These are phyloP conservation scores for Heliothis subflexa DNA, from an alignment of 1,140 invertebrate species.

Conservation along the genomic window DNA sequence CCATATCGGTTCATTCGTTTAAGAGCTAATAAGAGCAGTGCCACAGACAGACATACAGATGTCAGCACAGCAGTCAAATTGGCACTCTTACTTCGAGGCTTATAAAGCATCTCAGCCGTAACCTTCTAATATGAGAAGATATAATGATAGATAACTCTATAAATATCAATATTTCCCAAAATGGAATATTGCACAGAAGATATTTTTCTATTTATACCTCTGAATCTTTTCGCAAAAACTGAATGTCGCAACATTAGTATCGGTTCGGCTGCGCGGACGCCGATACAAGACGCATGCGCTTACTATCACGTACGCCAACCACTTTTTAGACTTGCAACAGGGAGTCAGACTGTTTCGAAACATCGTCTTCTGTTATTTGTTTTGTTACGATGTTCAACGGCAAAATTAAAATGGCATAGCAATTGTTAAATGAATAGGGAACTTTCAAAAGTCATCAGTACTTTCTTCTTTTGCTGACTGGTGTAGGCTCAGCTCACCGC, in stretches of 20 bases:
- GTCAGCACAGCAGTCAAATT: too few species aligned
- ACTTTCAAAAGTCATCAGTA: not conserved
- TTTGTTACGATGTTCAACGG: not conserved
- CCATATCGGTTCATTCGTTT: too few species aligned
- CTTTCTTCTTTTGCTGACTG: not conserved
- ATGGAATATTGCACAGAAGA: not conserved
- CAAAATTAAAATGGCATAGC: too few species aligned
- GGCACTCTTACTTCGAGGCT: too few species aligned
- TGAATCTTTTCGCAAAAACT: not conserved
- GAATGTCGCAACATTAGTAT: constrained; percentile 7
- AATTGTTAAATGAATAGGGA: too few species aligned
- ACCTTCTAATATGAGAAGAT: too few species aligned
- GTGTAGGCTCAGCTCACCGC: too few species aligned
- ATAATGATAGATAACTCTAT: too few species aligned
- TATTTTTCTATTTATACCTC: not conserved
- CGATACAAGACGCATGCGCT: not conserved
- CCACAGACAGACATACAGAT: too few species aligned
- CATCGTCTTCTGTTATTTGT: not conserved
- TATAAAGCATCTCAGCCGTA: too few species aligned
- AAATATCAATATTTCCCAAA: not conserved
- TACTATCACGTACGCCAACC: constrained; percentile 19
- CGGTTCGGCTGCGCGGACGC: not conserved
- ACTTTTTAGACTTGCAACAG: constrained; percentile 31
- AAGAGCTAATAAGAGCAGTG: too few species aligned
- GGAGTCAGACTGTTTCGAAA: constrained; percentile 4